A percentile compares a stretch with the other conserved stretches of the same genome.
Conservation (phyloP, 2,888 invertebrate genomes). For the Odiellus spinosus region DNA sequence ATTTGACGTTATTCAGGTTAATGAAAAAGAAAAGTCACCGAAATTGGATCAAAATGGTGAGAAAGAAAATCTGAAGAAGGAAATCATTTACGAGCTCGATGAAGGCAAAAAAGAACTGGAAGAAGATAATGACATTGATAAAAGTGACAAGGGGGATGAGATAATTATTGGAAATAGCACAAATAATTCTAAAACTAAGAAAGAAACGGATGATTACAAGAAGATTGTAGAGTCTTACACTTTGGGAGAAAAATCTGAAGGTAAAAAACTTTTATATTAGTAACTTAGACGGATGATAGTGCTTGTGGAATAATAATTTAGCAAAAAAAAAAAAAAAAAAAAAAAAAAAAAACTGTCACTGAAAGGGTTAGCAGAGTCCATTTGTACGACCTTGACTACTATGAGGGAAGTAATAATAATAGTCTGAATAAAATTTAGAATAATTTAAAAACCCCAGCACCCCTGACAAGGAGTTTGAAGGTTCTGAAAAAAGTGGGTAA, state of each 20-base stretch:
- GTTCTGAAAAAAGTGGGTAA: too few relatives aligned
- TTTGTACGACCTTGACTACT: too few relatives aligned
- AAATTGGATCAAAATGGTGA: constrained; percentile 1
- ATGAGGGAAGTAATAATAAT: too few relatives aligned
- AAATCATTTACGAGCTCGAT: constrained; percentile 1
- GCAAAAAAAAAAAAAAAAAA: too few relatives aligned
- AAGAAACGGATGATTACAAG: constrained; percentile 62
- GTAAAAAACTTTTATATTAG: constrained; percentile 32
- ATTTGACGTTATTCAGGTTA: neutral
- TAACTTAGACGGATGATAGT: neutral
- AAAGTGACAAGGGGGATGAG: constrained; percentile 11
- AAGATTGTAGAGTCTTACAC: constrained; percentile 80
- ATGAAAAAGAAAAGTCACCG: constrained; percentile 1
- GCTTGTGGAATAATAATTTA: too few relatives aligned
- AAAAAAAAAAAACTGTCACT: too few relatives aligned
- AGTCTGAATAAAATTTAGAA: too few relatives aligned
- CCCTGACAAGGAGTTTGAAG: too few relatives aligned
- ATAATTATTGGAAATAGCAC: constrained; percentile 3
- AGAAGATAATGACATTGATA: constrained; percentile 6
- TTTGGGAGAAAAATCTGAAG: constrained; percentile 59
- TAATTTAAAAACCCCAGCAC: too few relatives aligned
- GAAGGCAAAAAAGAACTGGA: constrained; percentile 8
- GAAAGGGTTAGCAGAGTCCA: too few relatives aligned
- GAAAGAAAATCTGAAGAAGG: constrained; percentile 1
- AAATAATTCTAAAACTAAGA: constrained; percentile 1